Conservation (phyloP, 2,888 invertebrate species). For the Orthosia incerta region DNA sequence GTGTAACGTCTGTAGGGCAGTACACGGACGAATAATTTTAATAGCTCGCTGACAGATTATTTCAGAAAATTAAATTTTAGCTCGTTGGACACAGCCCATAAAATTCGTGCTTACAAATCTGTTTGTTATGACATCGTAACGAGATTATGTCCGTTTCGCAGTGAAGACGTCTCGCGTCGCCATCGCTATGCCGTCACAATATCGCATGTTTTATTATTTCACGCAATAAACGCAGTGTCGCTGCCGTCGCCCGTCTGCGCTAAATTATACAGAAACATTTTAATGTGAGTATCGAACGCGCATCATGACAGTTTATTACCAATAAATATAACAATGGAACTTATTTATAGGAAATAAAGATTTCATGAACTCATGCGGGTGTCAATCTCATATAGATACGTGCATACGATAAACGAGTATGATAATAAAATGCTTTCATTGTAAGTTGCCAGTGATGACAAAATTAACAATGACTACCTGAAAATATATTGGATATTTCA, state of each 20-base stretch:
- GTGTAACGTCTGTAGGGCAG: slow-evolving; percentile 76
- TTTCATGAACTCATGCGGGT: slow-evolving; percentile 80
- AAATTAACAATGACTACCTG: slow-evolving; percentile 35
- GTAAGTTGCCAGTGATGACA: slow-evolving; percentile 58
- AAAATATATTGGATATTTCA: slow-evolving; percentile 11
- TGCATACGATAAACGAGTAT: slow-evolving; percentile 67
- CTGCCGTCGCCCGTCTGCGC: slow-evolving; percentile 66
- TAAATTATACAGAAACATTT: slow-evolving; percentile 84
- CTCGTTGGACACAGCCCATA: slow-evolving; percentile 90
- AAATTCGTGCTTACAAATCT: slow-evolving; percentile 91
- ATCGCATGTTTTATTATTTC: slow-evolving; percentile 88
- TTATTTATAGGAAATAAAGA: slow-evolving; percentile 79
- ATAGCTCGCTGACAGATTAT: slow-evolving; percentile 89
- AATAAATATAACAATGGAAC: slow-evolving; percentile 82
- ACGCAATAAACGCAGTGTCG: slow-evolving; percentile 81
- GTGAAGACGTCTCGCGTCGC: slow-evolving; percentile 87
- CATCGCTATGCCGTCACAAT: slow-evolving; percentile 85
- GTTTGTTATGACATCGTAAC: slow-evolving; percentile 91
- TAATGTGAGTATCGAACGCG: slow-evolving; percentile 80
- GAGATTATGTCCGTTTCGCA: slow-evolving; percentile 89
- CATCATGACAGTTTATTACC: slow-evolving; percentile 80
- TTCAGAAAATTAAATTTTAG: slow-evolving; percentile 91
- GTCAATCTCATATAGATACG: slow-evolving; percentile 73
- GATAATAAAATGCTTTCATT: slow-evolving; percentile 60
- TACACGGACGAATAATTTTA: slow-evolving; percentile 89